phyloP scores from a whole-genome alignment of 2,797 vertebrate genomes.

The Merluccius polli region DNA sequence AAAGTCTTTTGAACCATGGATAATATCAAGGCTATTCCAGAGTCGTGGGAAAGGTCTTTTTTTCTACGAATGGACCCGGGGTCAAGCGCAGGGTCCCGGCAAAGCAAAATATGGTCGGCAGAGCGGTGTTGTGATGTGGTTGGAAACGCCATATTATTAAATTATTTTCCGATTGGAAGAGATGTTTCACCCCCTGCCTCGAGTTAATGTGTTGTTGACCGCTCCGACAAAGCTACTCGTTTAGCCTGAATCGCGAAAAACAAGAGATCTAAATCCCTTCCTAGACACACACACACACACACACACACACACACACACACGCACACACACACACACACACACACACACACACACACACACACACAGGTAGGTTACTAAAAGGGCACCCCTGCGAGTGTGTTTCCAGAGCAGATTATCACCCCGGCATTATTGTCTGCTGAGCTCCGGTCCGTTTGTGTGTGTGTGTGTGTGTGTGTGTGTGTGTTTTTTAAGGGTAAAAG shows the following conservation, averaged over 20 bases:
- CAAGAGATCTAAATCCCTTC: too few relatives aligned
- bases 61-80: constrained; percentile 59
- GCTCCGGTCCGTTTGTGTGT: not conserved
- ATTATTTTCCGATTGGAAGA: too few relatives aligned
- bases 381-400: constrained; percentile 31
- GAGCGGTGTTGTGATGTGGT: not conserved
- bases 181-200: too few relatives aligned
- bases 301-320: too few relatives aligned
- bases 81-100: constrained; percentile 26
- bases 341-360: too few relatives aligned
- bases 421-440: constrained; percentile 21
- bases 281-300: too few relatives aligned
- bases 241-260: too few relatives aligned
- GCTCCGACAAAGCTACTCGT: too few relatives aligned
- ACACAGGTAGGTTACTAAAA: constrained; percentile 1
- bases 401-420: not conserved
- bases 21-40: constrained; percentile 46
- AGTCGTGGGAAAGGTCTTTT: constrained; percentile 18
- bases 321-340: too few relatives aligned
- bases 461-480: too few relatives aligned
- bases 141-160: too few relatives aligned
- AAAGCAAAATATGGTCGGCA: constrained; percentile 19
- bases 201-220: too few relatives aligned
- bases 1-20: constrained; percentile 59
- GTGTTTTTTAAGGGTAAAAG: constrained; percentile 11